Evolutionary conservation across 2,113 vertebrate species (phyloP), one percentile per base, ranked within the genome.

Genomic region (Melanocharis versteri): DNA sequence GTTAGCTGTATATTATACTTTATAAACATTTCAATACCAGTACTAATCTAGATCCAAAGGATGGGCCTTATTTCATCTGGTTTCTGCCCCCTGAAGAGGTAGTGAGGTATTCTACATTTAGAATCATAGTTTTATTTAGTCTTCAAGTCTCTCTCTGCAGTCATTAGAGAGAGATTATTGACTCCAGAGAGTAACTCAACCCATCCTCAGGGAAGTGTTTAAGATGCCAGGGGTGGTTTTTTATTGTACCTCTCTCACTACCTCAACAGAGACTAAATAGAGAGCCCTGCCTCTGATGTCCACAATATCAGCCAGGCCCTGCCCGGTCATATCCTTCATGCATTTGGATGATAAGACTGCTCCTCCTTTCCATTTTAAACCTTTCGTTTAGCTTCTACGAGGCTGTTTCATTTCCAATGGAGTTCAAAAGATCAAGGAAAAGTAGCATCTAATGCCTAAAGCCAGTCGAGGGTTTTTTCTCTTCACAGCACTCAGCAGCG

Each of bases 11-110:
- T 64, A 60, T 27, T 69, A 13, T 13, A 15, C 22, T 5, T 23
- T 60, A 61, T 9, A 75, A 42, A 1, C 3, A 37, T 21, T 9
- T 7, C 7, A 53, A 66, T 53, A 57, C 5, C 1, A 0, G 5
- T 45, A 28, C 8, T 66, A 42, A 62, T 26, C 21, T 47, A 24
- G 15, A 73, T 24, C 22, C 5, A 54, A 54, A 50, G 10, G 8
- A 45, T 3, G 1, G 9, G 5, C 53, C 10, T 62, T 44, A 31
- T 72, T 83, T 80, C 3, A 28, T 40, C 19, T 56, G 7, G 1
- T 42, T 90, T 81, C 42, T 73, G 15, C 1, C 19, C 18, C 7
- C 16, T 58, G 23, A 79, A 79, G 13, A 39, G 8, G 17, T 23
- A 58, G 27, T 33, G 12, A 23, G 4, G 6, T 82, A 17, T 45